Evolutionary conservation across 2,113 vertebrate species (phyloP).

Genomic region (Pluvialis apricaria): DNA sequence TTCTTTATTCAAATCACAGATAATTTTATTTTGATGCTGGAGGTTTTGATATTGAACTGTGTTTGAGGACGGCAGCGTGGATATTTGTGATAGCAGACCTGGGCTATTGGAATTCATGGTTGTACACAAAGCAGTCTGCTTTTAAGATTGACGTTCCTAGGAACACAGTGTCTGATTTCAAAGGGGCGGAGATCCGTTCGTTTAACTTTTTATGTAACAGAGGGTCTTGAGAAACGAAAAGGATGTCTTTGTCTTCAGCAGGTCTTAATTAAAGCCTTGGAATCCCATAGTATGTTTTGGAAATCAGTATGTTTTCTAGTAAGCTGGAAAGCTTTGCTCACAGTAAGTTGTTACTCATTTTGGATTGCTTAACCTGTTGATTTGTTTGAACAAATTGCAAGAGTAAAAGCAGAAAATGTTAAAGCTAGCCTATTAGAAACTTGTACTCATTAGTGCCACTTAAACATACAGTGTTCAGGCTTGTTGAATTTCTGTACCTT

Average conservation of each 20-base stretch:
- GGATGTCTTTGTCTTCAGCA: neutral
- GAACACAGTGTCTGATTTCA: neutral
- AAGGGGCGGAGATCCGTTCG: neutral
- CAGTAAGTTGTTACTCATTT: neutral
- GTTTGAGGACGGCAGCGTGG: accelerated
- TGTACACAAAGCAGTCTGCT: neutral
- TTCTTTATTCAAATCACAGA: neutral
- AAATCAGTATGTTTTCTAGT: neutral
- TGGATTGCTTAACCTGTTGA: slow-evolving; percentile 21
- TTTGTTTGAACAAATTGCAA: neutral
- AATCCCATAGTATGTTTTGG: neutral
- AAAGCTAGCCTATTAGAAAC: neutral
- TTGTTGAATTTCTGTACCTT: neutral
- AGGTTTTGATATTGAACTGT: neutral
- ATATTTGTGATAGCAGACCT: neutral
- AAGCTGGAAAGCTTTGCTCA: neutral
- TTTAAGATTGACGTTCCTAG: neutral
- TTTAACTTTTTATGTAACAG: neutral
- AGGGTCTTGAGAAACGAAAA: neutral
- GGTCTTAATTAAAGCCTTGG: neutral
- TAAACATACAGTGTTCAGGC: accelerated
- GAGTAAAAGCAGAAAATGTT: neutral
- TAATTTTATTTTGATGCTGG: neutral
- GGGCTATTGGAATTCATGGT: neutral
- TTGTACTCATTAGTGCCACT: neutral